Evolutionary conservation across 2,888 invertebrate genomes (phyloP), one percentile per base, ranked within the genome.

Genomic region (Quadroppia sp.): DNA sequence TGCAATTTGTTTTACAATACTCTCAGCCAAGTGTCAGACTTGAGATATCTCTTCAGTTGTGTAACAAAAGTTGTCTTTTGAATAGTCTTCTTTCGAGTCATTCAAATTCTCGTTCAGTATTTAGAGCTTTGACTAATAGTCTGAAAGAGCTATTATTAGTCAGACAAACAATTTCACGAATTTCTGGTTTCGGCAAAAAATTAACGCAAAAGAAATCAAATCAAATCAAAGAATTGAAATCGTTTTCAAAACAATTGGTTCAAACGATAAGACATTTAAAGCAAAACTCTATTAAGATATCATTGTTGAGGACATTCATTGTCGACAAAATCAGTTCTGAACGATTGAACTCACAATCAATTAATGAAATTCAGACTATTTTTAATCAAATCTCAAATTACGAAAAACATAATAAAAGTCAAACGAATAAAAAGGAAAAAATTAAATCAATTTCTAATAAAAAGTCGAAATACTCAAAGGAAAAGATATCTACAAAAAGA

Each of bases 1-100:
- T 89, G 73, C 88, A 88, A 78, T 89, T 92, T 79, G 86, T 91
- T 71, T 82, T 92, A 77, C 87, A 75, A 13, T 71, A 78, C 30
- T 75, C 76, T 0, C 77, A 77, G 25, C 73, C 72, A 25, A 74
- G 71, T 20, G 77, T 78, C 13, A 74, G 76, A 11, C 71, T 76
- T 59, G 42, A 56, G 23, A 77, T 75, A 17, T 61, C 76, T 17
- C 71, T 78, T 71, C 64, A 74, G 36, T 74, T 77, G 70, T 78
- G 78, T 53, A 72, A 76, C 30, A 30, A 56, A 13, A 71, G 74
- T 11, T 78, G 78, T 71, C 67, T 77, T 9, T 61, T 75, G 9
- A 74, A 76, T 40, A 77, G 76, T n/a, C 67, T 56, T 17, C 17
- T 15, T 7, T 36, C 53, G 9, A 67, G 56, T 70, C 45, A 74